Percentiles rank a stretch among this genome's conserved stretches.
These are phyloP conservation scores for Trogon melanurus DNA, from an alignment of 2,113 vertebrate species.

Conservation along the genomic window DNA sequence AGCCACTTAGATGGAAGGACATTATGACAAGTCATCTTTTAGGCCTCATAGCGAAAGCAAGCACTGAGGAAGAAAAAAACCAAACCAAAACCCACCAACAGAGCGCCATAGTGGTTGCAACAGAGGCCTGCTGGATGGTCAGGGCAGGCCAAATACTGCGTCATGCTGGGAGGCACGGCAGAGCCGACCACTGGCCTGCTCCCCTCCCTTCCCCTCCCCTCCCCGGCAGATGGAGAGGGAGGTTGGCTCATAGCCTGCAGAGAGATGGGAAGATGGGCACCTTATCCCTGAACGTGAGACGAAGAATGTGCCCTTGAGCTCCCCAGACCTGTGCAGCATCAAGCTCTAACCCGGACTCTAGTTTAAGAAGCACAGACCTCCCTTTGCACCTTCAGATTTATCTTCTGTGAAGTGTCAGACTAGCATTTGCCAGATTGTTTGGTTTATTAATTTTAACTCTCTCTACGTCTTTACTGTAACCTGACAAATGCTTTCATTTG, in stretches of 20 bases:
- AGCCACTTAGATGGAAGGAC: background rate
- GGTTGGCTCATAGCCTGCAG: background rate
- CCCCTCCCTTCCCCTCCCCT: background rate
- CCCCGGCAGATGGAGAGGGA: background rate
- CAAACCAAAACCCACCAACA: too few species aligned
- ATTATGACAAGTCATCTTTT: background rate
- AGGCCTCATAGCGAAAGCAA: background rate
- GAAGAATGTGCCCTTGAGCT: background rate
- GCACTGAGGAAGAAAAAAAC: background rate
- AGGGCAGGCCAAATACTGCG: background rate
- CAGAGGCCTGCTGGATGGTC: background rate
- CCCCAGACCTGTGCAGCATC: rapidly evolving
- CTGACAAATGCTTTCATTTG: background rate
- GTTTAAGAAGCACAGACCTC: background rate
- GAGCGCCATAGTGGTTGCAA: background rate
- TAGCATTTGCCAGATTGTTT: background rate
- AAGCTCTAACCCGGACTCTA: background rate
- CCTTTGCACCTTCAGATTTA: background rate
- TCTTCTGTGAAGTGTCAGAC: background rate
- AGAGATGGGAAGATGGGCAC: background rate
- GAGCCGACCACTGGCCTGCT: background rate
- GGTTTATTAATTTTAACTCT: background rate
- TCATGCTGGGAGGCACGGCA: background rate
- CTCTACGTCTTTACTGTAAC: background rate
- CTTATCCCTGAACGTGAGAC: rapidly evolving